These are phyloP conservation scores for Agrypnia vestita DNA, from an alignment of 1,140 invertebrate genomes.

Conservation along the genomic window DNA sequence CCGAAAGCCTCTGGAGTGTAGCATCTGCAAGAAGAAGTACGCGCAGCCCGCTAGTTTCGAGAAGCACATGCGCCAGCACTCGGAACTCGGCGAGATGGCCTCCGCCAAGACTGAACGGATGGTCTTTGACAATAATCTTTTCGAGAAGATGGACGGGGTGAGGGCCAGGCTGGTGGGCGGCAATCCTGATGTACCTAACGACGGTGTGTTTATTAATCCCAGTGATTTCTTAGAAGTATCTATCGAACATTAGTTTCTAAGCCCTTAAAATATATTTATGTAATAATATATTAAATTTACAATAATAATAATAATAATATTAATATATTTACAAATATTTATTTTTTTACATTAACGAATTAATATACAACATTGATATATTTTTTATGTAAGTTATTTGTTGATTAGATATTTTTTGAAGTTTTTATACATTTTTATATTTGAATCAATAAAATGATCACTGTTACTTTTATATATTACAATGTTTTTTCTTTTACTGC, in stretches of 20 bases:
- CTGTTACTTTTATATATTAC: conserved; percentile 56
- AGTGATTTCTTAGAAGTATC: conserved; percentile 60
- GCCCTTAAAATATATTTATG: conserved; percentile 22
- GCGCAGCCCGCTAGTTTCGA: conserved; percentile 60
- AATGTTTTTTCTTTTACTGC: not conserved
- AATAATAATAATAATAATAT: conserved; percentile 35
- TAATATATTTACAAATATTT: conserved; percentile 54
- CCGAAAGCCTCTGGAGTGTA: conserved; percentile 56
- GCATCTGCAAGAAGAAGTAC: conserved; percentile 58
- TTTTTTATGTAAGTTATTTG: conserved; percentile 61
- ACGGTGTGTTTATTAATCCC: conserved; percentile 56
- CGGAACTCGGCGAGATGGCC: conserved; percentile 50
- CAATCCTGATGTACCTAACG: conserved; percentile 42
- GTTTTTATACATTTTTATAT: conserved; percentile 62
- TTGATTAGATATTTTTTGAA: conserved; percentile 59
- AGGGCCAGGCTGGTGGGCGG: conserved; percentile 34
- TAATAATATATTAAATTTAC: conserved; percentile 51
- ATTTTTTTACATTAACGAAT: conserved; percentile 59
- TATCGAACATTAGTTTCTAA: conserved; percentile 52
- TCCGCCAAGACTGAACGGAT: conserved; percentile 18
- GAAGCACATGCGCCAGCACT: conserved; percentile 60
- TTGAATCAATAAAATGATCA: conserved; percentile 59
- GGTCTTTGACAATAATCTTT: conserved; percentile 13
- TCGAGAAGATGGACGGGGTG: conserved; percentile 40
- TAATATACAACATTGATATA: conserved; percentile 52